These are phyloP conservation scores for Phrynocephalus vlangalii DNA, from an alignment of 2,797 vertebrate genomes.

Conservation along the genomic window DNA sequence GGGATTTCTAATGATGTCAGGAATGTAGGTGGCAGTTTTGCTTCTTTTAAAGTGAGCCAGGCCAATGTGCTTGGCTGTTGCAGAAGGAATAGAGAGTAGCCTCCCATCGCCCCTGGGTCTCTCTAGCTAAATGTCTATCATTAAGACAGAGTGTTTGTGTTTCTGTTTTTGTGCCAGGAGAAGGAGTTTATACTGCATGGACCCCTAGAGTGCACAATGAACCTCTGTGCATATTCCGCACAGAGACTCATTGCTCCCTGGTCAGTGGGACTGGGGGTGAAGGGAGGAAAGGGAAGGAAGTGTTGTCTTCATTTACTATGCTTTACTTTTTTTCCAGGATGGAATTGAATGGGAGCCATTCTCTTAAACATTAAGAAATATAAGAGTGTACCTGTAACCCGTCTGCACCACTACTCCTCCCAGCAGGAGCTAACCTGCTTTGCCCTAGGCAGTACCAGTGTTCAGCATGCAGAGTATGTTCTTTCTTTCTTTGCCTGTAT, in stretches of 20 bases:
- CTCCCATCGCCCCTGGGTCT: neutral
- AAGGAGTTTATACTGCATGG: neutral
- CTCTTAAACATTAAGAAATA: neutral
- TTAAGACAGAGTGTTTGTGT: neutral
- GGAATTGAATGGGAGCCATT: neutral
- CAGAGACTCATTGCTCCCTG: neutral
- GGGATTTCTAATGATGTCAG: neutral
- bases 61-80: neutral
- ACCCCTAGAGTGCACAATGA: conserved; percentile 5
- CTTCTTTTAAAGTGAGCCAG: neutral
- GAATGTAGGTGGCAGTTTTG: neutral
- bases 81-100: neutral
- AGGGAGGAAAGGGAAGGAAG: neutral
- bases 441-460: neutral
- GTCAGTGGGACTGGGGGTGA: neutral
- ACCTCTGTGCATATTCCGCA: neutral
- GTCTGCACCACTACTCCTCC: neutral
- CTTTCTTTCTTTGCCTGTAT: neutral
- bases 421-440: neutral
- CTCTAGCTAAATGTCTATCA: neutral
- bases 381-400: neutral
- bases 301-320: neutral
- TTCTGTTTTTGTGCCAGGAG: neutral
- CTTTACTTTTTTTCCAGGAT: neutral
- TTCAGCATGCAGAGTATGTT: neutral